phyloP scores from a whole-genome alignment of 2,113 vertebrate species.

The Chascanopsetta lugubris region DNA sequence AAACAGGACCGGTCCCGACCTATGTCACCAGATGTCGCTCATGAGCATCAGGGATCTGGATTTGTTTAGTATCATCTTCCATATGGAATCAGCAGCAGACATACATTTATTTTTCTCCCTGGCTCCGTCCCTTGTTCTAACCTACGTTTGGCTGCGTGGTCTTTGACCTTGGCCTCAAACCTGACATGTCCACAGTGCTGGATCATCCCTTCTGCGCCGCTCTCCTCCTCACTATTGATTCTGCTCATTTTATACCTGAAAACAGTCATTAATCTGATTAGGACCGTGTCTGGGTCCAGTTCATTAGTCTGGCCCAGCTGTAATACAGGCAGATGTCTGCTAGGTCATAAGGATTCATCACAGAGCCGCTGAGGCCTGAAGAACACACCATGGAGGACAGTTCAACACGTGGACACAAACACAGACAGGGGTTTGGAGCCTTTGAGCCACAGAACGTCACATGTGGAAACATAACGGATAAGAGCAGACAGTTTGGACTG shows the following conservation, averaged over 20 bases:
- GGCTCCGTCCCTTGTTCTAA: slow-evolving; percentile 28
- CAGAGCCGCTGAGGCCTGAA: slow-evolving; percentile 76
- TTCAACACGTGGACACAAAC: slow-evolving; percentile 12
- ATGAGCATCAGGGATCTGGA: slow-evolving; percentile 48
- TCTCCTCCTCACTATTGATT: slow-evolving; percentile 69
- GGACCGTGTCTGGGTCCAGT: slow-evolving; percentile 72
- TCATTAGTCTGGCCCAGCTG: slow-evolving; percentile 77
- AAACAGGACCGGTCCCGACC: slow-evolving; percentile 39
- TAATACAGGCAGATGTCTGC: slow-evolving; percentile 75
- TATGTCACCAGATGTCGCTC: slow-evolving; percentile 55
- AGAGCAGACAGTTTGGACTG: neutral
- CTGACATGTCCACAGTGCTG: slow-evolving; percentile 34
- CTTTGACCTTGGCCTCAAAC: slow-evolving; percentile 67
- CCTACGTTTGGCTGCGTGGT: slow-evolving; percentile 42
- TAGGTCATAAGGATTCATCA: slow-evolving; percentile 76
- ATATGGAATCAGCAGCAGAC: slow-evolving; percentile 11
- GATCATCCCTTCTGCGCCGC: slow-evolving; percentile 56
- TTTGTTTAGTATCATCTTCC: slow-evolving; percentile 56
- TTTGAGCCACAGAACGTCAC: neutral
- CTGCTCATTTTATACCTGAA: slow-evolving; percentile 75
- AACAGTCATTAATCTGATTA: slow-evolving; percentile 79
- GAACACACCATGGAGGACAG: slow-evolving; percentile 60
- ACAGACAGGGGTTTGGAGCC: slow-evolving; percentile 29
- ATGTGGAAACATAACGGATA: neutral
- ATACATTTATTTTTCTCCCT: slow-evolving; percentile 24